Base-by-base conservation (phyloP, 1,140 invertebrate genomes). In the Musca domestica region DNA sequence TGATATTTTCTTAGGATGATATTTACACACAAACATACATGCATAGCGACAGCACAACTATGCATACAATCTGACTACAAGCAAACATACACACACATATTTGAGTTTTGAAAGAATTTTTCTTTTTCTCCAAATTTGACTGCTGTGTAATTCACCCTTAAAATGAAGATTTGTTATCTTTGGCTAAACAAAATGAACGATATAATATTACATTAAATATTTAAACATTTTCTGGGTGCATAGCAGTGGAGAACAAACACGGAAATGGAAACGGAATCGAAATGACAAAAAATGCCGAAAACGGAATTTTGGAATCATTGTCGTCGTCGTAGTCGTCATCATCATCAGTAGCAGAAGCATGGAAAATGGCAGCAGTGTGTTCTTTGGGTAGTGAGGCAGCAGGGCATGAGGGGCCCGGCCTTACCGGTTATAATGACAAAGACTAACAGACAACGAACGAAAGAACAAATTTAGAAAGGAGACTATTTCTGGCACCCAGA, bases 201-300 rank as follows among this genome's bases (percentile, higher is more conserved):
- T 48, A 64, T 48, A 64, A 48, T n/a, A 47, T 48, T 64, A 64
- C 63, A 64, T 48, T 48, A 64, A 64, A 64, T 64, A 64, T 64
- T 48, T 64, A 64, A 49, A 64, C 41, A 64, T 64, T 48, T 64
- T 22, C 61, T 22, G 34, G 25, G 20, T 46, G 3, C 41, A 48
- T 22, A 64, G 2, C 63, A 51, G 41, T n/a, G 23, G 6, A 14
- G n/a, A 30, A 9, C 27, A 61, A 61, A 61, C 27, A 61, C 30
- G 56, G 56, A 61, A 61, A 61, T 61, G 56, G 19, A 61, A 61
- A 61, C 56, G 56, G 56, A 61, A 61, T 61, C 56, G 41, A 23
- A 34, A 41, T 41, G 56, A 58, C 54, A 27, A 41, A 61, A 17
- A 51, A 51, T 22, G 48, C 17, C 20, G 48, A 61, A 41, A 41